These are phyloP conservation scores for Ceyx cyanopectus DNA, from an alignment of 2,113 vertebrate genomes.

Conservation along the genomic window DNA sequence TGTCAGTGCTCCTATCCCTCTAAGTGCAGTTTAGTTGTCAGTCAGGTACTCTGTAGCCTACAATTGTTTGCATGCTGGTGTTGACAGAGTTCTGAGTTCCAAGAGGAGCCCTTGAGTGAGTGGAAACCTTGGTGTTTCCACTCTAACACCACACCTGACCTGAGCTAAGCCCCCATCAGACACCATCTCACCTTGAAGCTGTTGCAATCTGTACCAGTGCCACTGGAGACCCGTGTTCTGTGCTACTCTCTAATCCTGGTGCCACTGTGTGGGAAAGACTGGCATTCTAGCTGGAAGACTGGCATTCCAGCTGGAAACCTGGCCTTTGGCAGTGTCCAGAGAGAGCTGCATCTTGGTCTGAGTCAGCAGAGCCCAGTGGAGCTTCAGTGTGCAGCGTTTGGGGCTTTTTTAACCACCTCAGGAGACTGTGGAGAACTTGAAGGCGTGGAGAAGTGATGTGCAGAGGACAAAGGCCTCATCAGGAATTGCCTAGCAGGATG, in stretches of 20 bases:
- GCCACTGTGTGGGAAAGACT: background rate
- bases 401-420: no score
- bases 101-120: background rate
- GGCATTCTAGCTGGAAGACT: background rate
- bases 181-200: background rate
- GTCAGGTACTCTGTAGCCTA: background rate
- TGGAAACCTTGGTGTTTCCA: background rate
- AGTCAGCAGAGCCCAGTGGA: background rate
- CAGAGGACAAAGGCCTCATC: background rate
- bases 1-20: background rate
- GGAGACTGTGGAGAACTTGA: background rate
- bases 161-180: background rate
- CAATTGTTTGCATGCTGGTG: background rate
- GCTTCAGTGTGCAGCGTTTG: background rate
- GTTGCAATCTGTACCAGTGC: background rate
- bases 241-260: background rate
- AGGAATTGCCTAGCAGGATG: background rate
- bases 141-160: background rate
- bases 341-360: background rate
- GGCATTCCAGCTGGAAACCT: background rate
- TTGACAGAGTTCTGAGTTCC: background rate
- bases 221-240: background rate
- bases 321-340: background rate
- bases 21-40: fast-evolving
- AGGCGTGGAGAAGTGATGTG: background rate